Conservation (phyloP, 2,797 vertebrate genomes). For the Protonibea diacanthus region DNA sequence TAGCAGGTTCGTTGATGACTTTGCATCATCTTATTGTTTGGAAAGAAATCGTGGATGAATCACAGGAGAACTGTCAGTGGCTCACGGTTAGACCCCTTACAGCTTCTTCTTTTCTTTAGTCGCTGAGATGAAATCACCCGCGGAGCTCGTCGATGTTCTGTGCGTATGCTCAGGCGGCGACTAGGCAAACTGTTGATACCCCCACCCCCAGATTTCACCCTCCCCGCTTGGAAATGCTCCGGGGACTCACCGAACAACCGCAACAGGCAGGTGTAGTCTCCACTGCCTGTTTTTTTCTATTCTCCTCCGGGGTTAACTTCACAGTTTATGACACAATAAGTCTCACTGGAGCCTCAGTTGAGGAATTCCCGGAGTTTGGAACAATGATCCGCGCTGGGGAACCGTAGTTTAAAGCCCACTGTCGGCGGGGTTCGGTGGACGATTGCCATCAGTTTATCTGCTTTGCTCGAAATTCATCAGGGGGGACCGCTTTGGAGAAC, state of each 20-base stretch:
- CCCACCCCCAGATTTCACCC: not conserved
- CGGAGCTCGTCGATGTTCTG: slow-evolving; percentile 10
- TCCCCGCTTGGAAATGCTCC: slow-evolving; percentile 9
- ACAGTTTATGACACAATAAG: not conserved
- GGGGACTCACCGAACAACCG: not conserved
- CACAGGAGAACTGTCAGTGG: not conserved
- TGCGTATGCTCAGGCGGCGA: slow-evolving; percentile 3
- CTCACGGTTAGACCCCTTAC: not conserved
- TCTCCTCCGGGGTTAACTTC: not conserved
- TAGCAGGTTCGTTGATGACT: not conserved
- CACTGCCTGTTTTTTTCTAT: no score
- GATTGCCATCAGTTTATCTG: not conserved
- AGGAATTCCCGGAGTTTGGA: slow-evolving; percentile 54
- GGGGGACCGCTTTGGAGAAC: not conserved
- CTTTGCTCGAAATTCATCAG: not conserved
- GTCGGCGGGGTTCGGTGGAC: not conserved
- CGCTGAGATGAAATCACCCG: slow-evolving; percentile 18
- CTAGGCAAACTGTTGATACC: slow-evolving; percentile 35
- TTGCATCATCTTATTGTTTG: not conserved
- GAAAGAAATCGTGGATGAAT: not conserved
- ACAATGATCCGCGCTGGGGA: slow-evolving; percentile 5
- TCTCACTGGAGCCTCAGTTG: slow-evolving; percentile 17
- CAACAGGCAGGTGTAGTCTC: slow-evolving; percentile 47
- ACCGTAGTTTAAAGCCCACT: not conserved
- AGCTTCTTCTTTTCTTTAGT: not conserved